Percentiles rank a stretch among this genome's conserved stretches.
Conservation (phyloP, 1,140 invertebrate genomes). For the Centruroides vittatus region DNA sequence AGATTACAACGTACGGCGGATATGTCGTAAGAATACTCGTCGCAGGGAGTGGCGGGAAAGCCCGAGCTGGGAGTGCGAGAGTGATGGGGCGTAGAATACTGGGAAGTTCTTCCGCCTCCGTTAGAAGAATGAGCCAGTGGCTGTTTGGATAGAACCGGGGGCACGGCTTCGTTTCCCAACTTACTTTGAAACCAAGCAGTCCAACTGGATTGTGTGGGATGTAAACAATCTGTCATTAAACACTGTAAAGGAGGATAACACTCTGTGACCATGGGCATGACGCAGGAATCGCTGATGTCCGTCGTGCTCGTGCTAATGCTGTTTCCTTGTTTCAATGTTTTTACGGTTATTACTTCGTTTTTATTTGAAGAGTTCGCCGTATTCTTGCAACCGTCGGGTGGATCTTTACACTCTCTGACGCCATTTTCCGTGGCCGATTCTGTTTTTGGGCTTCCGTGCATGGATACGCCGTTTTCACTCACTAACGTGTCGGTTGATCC, state of each 20-base stretch:
- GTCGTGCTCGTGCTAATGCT: constrained; percentile 30
- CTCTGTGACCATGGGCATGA: constrained; percentile 7
- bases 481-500: constrained; percentile 36
- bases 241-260: not conserved
- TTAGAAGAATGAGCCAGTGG: not conserved
- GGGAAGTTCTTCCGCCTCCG: too few species aligned
- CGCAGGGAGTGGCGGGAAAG: constrained; percentile 24
- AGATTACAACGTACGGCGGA: constrained; percentile 21
- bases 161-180: not conserved
- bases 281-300: constrained; percentile 27
- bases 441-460: not conserved
- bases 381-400: too few species aligned
- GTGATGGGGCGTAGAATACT: constrained; percentile 25
- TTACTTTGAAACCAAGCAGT: not conserved
- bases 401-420: too few species aligned
- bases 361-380: not conserved
- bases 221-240: not conserved
- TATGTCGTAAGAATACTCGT: constrained; percentile 23
- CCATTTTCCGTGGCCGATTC: too few species aligned
- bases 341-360: not conserved
- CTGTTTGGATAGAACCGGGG: not conserved
- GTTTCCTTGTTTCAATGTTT: constrained; percentile 18
- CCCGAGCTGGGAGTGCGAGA: constrained; percentile 29
- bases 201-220: not conserved
- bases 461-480: constrained; percentile 22